Evolutionary conservation across 2,797 vertebrate genomes (phyloP).

Genomic region (Falco naumanni): DNA sequence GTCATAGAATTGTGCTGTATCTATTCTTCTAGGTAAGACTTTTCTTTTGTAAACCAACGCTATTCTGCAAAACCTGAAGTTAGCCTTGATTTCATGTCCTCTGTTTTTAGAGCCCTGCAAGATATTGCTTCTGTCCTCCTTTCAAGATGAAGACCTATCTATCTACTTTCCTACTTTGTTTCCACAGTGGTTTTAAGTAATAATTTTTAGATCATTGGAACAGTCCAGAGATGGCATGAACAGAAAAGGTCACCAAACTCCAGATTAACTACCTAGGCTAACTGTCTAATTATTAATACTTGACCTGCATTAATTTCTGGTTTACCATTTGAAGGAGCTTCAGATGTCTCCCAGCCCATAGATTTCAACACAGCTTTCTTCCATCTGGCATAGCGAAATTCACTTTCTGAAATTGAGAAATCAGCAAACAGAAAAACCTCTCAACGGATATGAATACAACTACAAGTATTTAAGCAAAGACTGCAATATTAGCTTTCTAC

Average conservation of each 20-base stretch:
- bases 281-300: not conserved
- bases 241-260: not conserved
- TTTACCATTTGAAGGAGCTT: slow-evolving; percentile 82
- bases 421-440: not conserved
- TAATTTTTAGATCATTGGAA: not conserved
- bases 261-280: not conserved
- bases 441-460: not conserved
- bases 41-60: not conserved
- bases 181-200: not conserved
- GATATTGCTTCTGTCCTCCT: not conserved
- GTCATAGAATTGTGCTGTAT: not conserved
- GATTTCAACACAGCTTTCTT: slow-evolving; percentile 95
- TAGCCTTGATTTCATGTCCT: not conserved
- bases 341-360: slow-evolving; percentile 93
- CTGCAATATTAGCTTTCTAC: not conserved
- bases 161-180: not conserved
- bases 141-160: not conserved
- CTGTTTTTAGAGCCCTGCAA: not conserved
- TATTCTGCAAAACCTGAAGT: not conserved
- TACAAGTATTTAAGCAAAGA: not conserved
- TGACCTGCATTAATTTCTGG: slow-evolving; percentile 21
- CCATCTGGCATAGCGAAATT: slow-evolving; percentile 94
- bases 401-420: slow-evolving; percentile 85
- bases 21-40: not conserved
- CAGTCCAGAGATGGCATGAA: not conserved